Percentiles rank a stretch among this genome's conserved stretches.
Conservation (phyloP, 2,113 vertebrate genomes). For the Motacilla alba region DNA sequence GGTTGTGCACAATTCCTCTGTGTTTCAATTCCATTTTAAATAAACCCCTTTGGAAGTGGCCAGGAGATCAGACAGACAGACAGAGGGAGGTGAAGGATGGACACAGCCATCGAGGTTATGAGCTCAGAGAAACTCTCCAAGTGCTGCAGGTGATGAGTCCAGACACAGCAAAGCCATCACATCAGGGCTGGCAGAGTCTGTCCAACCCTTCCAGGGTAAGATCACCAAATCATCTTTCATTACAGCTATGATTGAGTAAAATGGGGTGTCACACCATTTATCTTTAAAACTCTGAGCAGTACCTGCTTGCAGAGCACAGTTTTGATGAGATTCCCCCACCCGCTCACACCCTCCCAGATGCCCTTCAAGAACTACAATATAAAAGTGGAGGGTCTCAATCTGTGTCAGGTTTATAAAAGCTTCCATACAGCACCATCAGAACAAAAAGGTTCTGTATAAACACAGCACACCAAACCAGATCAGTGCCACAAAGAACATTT, state of each 20-base stretch:
- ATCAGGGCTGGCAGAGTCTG: not conserved
- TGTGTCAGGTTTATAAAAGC: not conserved
- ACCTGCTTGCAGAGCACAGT: rapidly evolving
- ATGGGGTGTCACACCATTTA: not conserved
- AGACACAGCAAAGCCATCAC: not conserved
- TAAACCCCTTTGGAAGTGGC: not conserved
- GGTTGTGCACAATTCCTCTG: not conserved
- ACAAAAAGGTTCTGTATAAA: not conserved
- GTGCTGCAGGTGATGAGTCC: not conserved
- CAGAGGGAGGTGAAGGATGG: not conserved
- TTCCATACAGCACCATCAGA: not conserved
- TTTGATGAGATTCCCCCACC: not conserved
- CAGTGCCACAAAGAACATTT: not conserved
- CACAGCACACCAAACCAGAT: not conserved
- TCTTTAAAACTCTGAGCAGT: not conserved
- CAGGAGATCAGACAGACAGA: not conserved
- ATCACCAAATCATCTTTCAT: not conserved
- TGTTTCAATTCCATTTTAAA: not conserved
- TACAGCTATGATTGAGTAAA: not conserved
- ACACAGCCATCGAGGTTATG: rapidly evolving
- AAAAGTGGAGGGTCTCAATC: not conserved
- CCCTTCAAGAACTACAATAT: not conserved
- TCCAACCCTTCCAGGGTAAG: not conserved
- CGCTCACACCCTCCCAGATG: not conserved
- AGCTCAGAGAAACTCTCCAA: not conserved